Percentiles rank a stretch among this genome's conserved stretches.
phyloP scores from a whole-genome alignment of 2,888 invertebrate species.

The Apocheima hispidaria region DNA sequence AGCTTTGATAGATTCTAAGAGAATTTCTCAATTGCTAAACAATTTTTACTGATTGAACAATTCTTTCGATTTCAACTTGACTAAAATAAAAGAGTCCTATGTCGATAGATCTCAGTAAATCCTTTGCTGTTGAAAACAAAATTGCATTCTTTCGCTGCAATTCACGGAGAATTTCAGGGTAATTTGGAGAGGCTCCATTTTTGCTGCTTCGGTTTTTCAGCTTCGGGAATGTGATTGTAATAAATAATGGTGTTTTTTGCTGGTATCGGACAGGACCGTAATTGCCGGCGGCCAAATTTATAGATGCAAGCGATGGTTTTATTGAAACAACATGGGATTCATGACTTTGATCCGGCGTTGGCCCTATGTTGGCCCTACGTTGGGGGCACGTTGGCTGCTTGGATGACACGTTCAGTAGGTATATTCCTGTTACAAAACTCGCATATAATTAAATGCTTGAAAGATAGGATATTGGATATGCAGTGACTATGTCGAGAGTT shows the following conservation, averaged over 20 bases:
- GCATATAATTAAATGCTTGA: constrained; percentile 23
- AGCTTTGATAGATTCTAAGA: background rate
- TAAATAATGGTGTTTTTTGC: constrained; percentile 49
- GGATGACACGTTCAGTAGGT: background rate
- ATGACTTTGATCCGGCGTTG: constrained; percentile 44
- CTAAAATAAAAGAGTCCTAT: constrained; percentile 2
- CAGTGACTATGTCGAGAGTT: background rate
- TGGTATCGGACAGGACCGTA: constrained; percentile 46
- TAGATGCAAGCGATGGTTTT: constrained; percentile 50
- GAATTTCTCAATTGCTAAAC: background rate
- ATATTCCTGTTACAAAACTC: constrained; percentile 22
- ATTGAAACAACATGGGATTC: constrained; percentile 52
- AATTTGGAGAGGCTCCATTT: constrained; percentile 39
- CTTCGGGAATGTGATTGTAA: constrained; percentile 45
- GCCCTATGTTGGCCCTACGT: background rate
- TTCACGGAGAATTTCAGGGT: constrained; percentile 28
- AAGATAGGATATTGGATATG: constrained; percentile 16
- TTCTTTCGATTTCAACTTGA: too few relatives aligned
- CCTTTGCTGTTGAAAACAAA: constrained; percentile 19
- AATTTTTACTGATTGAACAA: background rate
- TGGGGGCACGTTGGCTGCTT: background rate
- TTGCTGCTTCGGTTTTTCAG: constrained; percentile 41
- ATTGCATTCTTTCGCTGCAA: constrained; percentile 40
- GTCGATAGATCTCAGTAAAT: constrained; percentile 18
- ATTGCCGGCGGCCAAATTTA: constrained; percentile 50